Evolutionary conservation across 2,888 invertebrate species (phyloP).

Genomic region (Cyaniris semiargus): DNA sequence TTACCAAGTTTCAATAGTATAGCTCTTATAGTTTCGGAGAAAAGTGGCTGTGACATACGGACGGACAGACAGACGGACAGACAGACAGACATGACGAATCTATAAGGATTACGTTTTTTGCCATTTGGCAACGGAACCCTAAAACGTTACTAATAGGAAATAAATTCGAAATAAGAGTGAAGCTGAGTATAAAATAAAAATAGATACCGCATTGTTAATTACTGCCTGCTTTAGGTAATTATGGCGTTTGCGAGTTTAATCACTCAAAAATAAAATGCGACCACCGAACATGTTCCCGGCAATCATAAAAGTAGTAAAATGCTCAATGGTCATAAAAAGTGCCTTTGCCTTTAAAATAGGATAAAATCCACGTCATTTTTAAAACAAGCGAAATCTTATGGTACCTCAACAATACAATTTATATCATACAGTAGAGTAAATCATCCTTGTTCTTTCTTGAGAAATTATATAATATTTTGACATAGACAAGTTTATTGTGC

Average conservation of each 20-base stretch:
- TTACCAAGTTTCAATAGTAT: no score
- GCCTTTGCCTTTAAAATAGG: not conserved
- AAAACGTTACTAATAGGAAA: no score
- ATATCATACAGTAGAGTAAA: not conserved
- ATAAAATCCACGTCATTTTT: slow-evolving; percentile 4
- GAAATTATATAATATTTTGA: no score
- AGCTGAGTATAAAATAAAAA: no score
- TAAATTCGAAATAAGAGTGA: not conserved
- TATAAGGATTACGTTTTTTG: no score
- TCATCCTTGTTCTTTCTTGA: no score
- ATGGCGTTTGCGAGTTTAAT: not conserved
- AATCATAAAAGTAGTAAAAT: slow-evolving; percentile 2
- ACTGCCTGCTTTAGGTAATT: not conserved
- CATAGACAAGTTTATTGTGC: no score
- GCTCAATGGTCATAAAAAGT: not conserved
- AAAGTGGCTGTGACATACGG: no score
- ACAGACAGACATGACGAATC: no score
- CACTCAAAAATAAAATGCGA: not conserved
- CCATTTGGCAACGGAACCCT: no score
- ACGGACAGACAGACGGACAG: no score
- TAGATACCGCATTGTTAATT: not conserved
- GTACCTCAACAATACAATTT: not conserved
- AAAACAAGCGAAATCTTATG: slow-evolving; percentile 4
- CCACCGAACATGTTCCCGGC: not conserved
- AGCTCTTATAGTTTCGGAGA: no score